Percentiles rank a stretch among this genome's conserved stretches.
These are phyloP conservation scores for Pyrrhosoma nymphula DNA, from an alignment of 2,888 invertebrate genomes.

Conservation along the genomic window DNA sequence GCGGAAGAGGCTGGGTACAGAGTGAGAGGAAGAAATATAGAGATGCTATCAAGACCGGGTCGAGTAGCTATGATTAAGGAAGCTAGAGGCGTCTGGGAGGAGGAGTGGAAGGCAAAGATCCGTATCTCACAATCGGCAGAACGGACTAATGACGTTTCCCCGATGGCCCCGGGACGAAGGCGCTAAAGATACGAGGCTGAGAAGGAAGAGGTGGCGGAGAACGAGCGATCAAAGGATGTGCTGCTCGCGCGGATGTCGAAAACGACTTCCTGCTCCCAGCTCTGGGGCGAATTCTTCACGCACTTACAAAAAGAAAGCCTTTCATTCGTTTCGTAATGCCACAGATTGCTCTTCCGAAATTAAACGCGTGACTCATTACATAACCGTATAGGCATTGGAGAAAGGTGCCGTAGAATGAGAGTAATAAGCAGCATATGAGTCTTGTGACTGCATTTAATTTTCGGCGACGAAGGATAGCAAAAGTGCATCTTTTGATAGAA, in stretches of 20 bases:
- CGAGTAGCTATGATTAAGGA: not conserved
- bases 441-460: no score
- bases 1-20: not conserved
- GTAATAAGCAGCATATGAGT: no score
- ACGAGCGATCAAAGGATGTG: not conserved
- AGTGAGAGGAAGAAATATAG: not conserved
- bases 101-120: not conserved
- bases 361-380: no score
- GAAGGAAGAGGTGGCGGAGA: not conserved
- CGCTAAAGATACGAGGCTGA: not conserved
- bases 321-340: not conserved
- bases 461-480: no score
- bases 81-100: not conserved
- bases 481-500: no score
- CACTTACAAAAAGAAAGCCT: not conserved
- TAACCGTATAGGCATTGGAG: no score
- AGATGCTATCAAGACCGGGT: constrained; percentile 14
- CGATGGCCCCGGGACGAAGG: not conserved
- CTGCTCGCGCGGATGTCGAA: not conserved
- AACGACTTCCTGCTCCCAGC: not conserved
- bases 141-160: not conserved
- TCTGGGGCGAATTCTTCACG: not conserved
- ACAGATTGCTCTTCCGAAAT: not conserved
- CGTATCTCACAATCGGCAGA: not conserved
- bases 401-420: no score